phyloP scores from a whole-genome alignment of 2,797 vertebrate genomes.

The Apogon talboti region DNA sequence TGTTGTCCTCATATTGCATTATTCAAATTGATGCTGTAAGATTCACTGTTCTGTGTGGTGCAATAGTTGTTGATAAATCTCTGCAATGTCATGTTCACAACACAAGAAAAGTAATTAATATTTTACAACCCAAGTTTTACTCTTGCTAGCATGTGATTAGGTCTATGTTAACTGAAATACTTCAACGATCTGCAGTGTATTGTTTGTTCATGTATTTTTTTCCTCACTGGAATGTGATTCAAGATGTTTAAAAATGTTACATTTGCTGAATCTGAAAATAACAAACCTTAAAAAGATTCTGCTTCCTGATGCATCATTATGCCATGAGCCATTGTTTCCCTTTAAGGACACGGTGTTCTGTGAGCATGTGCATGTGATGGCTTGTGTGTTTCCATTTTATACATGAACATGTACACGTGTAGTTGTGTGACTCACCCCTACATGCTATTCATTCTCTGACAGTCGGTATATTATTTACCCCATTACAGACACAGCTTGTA shows the following conservation, averaged over 20 bases:
- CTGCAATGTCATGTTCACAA: too few relatives aligned
- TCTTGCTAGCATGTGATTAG: not conserved
- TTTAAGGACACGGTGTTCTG: constrained; percentile 13
- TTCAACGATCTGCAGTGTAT: not conserved
- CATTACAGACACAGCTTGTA: constrained; percentile 30
- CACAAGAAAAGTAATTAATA: not conserved
- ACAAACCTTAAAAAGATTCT: not conserved
- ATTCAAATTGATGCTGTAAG: constrained; percentile 1
- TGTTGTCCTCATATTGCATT: not conserved
- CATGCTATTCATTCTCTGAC: constrained; percentile 31
- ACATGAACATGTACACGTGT: constrained; percentile 9
- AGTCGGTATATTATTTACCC: constrained; percentile 32
- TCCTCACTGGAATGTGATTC: constrained; percentile 14
- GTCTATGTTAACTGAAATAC: not conserved
- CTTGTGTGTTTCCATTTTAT: constrained; percentile 20
- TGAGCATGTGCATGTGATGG: constrained; percentile 26
- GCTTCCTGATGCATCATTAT: constrained; percentile 29
- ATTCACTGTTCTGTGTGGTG: not conserved
- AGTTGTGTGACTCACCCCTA: constrained; percentile 38
- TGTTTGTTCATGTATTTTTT: not conserved
- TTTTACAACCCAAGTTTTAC: not conserved
- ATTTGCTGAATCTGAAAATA: constrained; percentile 1
- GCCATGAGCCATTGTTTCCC: constrained; percentile 19
- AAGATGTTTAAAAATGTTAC: constrained; percentile 2
- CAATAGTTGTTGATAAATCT: too few relatives aligned